Evolutionary conservation across 2,797 vertebrate genomes (phyloP).

Genomic region (Sebastes minor): DNA sequence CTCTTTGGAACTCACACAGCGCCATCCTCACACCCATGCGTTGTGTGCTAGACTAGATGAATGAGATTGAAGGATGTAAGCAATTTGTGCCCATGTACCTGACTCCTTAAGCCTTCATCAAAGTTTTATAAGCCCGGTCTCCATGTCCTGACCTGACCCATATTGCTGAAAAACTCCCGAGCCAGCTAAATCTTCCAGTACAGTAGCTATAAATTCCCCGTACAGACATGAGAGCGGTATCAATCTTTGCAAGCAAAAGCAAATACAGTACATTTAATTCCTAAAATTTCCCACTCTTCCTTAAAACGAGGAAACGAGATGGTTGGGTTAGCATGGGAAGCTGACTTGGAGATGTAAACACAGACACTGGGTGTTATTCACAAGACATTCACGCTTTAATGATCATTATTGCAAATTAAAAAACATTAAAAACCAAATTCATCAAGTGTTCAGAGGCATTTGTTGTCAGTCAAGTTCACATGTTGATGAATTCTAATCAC

Average conservation of each 20-base stretch:
- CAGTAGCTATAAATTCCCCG: background rate
- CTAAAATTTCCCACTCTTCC: background rate
- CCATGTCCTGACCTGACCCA: background rate
- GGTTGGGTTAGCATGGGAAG: background rate
- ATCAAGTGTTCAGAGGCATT: constrained; percentile 25
- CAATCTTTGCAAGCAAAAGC: background rate
- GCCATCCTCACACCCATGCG: background rate
- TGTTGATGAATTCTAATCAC: constrained; percentile 33
- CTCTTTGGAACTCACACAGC: background rate
- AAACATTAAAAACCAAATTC: constrained; percentile 15
- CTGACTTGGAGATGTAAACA: background rate
- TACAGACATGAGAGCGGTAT: background rate
- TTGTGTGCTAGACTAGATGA: background rate
- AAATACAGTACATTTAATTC: background rate
- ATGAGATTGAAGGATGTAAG: background rate
- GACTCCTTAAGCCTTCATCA: background rate
- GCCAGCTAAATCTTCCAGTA: background rate
- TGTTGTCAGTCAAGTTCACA: constrained; percentile 24
- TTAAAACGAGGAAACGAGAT: background rate
- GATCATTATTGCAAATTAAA: constrained; percentile 25
- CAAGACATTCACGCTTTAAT: background rate
- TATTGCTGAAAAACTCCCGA: background rate
- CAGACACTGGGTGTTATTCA: background rate
- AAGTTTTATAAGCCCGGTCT: background rate
- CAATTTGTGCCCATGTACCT: background rate